Evolutionary conservation across 2,797 vertebrate species (phyloP).

Genomic region (Clarias pachynema): DNA sequence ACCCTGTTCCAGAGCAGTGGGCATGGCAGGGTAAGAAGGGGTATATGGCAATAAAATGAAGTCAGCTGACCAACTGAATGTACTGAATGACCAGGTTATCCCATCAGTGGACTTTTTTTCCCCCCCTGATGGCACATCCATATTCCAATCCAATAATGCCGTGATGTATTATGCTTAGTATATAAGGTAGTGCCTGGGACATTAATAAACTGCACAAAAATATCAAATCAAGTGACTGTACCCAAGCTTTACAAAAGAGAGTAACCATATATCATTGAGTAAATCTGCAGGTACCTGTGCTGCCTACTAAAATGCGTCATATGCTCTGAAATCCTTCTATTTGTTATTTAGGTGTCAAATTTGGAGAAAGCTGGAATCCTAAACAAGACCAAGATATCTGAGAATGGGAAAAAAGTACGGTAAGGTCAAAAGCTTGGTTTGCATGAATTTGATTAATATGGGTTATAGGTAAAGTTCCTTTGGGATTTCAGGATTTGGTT

Average conservation of each 20-base stretch:
- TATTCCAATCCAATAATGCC: no score
- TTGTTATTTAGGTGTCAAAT: constrained; percentile 77
- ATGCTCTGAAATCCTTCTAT: neutral
- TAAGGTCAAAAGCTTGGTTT: constrained; percentile 60
- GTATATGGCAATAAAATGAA: no score
- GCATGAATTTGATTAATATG: neutral
- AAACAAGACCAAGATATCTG: constrained; percentile 86
- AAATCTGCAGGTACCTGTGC: neutral
- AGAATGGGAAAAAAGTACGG: constrained; percentile 91
- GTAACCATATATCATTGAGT: neutral
- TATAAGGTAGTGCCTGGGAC: neutral
- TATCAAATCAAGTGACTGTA: neutral
- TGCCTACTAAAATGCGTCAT: neutral
- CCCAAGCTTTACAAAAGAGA: neutral
- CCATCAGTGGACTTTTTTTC: no score
- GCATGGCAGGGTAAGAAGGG: no score
- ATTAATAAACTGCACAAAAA: neutral
- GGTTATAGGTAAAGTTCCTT: neutral
- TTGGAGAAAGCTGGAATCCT: constrained; percentile 93
- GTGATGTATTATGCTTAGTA: no score
- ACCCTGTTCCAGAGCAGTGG: no score
- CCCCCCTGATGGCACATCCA: no score
- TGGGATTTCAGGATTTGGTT: neutral
- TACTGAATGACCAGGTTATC: no score
- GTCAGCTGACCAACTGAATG: no score